Conservation (phyloP, 2,113 vertebrate species). For the Jaculus jaculus region DNA sequence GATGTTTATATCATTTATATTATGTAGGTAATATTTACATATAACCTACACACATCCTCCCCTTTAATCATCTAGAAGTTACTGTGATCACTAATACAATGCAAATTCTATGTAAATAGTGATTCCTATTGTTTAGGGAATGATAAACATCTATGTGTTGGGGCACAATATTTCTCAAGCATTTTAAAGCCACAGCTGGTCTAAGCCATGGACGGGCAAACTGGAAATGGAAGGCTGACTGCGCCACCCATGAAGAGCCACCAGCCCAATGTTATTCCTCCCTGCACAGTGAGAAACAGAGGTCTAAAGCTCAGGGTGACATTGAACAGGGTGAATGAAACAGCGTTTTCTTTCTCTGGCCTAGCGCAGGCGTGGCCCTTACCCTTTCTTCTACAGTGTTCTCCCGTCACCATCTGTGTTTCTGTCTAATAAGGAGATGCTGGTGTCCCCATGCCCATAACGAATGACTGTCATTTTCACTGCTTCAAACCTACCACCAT, state of each 20-base stretch:
- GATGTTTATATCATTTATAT: neutral
- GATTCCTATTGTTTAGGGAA: neutral
- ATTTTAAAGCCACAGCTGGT: neutral
- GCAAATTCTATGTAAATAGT: too few species aligned
- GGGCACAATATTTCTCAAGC: neutral
- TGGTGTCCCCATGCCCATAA: fast-evolving
- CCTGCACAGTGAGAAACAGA: neutral
- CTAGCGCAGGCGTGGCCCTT: neutral
- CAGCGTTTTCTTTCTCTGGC: neutral
- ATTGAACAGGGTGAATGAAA: fast-evolving
- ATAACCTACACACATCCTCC: neutral
- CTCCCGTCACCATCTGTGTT: neutral
- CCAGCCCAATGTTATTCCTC: neutral
- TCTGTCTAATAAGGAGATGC: neutral
- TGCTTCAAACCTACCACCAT: neutral
- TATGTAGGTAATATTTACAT: too few species aligned
- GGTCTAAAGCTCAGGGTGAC: neutral
- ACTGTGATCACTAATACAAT: neutral
- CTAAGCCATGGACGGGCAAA: neutral
- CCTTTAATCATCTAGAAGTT: neutral
- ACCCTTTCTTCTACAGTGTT: neutral
- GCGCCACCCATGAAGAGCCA: neutral
- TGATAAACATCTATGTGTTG: neutral
- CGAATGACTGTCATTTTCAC: neutral
- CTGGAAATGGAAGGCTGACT: neutral